Conservation (phyloP, 1,140 invertebrate genomes). For the Penaeus japonicus region DNA sequence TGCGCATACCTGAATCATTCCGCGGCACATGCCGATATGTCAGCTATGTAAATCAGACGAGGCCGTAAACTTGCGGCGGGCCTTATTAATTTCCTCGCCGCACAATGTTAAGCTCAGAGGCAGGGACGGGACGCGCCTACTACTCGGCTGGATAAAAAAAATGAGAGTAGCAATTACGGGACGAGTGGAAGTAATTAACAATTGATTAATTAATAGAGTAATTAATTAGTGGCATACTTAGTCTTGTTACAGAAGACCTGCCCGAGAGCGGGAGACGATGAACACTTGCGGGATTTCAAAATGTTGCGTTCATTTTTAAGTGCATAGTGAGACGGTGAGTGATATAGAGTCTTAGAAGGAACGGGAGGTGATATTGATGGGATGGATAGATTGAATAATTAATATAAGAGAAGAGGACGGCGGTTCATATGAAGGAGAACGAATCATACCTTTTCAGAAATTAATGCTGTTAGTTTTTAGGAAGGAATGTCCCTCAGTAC, state of each 20-base stretch:
- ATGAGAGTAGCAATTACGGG: conserved; percentile 32
- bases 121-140: too few species aligned
- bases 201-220: conserved; percentile 50
- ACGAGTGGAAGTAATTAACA: conserved; percentile 37
- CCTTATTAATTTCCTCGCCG: too few species aligned
- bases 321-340: neutral
- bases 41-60: too few species aligned
- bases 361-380: neutral
- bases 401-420: too few species aligned
- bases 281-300: neutral
- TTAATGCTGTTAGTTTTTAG: too few species aligned
- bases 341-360: neutral
- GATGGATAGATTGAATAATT: neutral
- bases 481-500: too few species aligned
- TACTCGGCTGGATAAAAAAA: neutral
- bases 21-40: too few species aligned
- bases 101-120: too few species aligned
- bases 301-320: conserved; percentile 2
- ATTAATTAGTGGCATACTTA: conserved; percentile 50
- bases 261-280: neutral
- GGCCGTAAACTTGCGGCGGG: too few species aligned
- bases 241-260: conserved; percentile 25
- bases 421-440: too few species aligned
- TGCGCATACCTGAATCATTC: too few species aligned
- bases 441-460: too few species aligned